Base-by-base conservation (phyloP, 2,797 vertebrate genomes). In the Leuciscus waleckii region DNA sequence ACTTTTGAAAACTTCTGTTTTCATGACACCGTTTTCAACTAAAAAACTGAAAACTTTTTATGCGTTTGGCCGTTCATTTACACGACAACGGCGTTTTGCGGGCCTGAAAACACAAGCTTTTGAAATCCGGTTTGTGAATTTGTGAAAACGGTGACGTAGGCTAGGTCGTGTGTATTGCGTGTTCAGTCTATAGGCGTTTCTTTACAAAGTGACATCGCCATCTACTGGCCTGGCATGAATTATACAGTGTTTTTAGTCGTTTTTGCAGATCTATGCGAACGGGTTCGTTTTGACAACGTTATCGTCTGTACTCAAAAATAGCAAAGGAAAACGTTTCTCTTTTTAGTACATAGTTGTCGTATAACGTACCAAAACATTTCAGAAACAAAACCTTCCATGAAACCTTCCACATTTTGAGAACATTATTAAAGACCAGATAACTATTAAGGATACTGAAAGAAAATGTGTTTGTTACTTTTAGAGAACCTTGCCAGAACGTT, bases 41-140 rank as follows among this genome's bases (percentile, higher is more conserved):
- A n/a, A 11, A 56, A 54, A 54, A 21, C 19, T 7, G 7, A 54
- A 54, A n/a, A 58, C 56, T 1, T 56, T 54, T 54, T 7, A 21
- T 23, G 7, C 3, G 8, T n/a, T 56, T 58, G 56, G 56, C 1
- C 1, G 1, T 58, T n/a, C 23, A n/a, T 13, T 58, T 58, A 58
- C 10, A n/a, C 0, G 10, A 58, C 23, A 26, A 11, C 0, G 0
- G 4, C 4, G 0, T 58, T n/a, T 26, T 11, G 10, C 4, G 56
- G 4, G 3, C 21, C 8, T 56, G 54, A 23, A n/a, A 58, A 58
- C 23, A 10, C 3, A n/a, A 58, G 10, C 56, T 58, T 56, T 56
- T 56, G 7, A 21, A 54, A 54, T 21, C 6, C 2, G 19, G 51
- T 56, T 9, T 49, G 16, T 17, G 5, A 5, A 49, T 49, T 49